phyloP scores from a whole-genome alignment of 1,140 invertebrate genomes.

The Plectrocnemia conspersa region DNA sequence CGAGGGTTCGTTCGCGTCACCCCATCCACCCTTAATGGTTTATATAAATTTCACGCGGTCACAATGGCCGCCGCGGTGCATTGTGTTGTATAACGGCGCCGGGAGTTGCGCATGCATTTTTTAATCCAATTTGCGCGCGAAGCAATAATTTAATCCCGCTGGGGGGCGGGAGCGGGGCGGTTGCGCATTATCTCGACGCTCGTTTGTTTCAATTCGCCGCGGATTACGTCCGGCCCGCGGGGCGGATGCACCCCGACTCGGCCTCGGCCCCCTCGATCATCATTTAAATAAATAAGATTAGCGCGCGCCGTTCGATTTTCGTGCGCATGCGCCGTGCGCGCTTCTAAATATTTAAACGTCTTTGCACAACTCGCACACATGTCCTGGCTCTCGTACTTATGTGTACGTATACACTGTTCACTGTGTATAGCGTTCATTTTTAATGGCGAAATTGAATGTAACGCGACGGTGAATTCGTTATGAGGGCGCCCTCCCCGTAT shows the following conservation, averaged over 20 bases:
- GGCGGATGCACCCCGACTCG: constrained; percentile 5
- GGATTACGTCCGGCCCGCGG: constrained; percentile 23
- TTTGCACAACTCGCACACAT: no score
- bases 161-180: constrained; percentile 2
- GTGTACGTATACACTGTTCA: no score
- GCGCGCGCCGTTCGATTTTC: constrained; percentile 34
- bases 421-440: no score
- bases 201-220: constrained; percentile 35
- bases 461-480: no score
- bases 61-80: constrained; percentile 28
- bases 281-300: constrained; percentile 36
- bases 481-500: no score
- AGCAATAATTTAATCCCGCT: constrained; percentile 28
- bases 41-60: constrained; percentile 33
- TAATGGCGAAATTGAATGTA: no score
- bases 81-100: constrained; percentile 16
- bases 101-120: constrained; percentile 23
- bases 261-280: constrained; percentile 22
- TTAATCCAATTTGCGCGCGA: constrained; percentile 32
- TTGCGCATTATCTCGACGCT: constrained; percentile 20
- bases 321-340: constrained; percentile 26
- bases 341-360: no score
- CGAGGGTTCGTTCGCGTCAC: constrained; percentile 10
- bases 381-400: no score
- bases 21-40: constrained; percentile 23